A percentile compares a stretch with the other conserved stretches of the same genome.
phyloP scores from a whole-genome alignment of 1,140 invertebrate species.

The Adelges cooleyi region DNA sequence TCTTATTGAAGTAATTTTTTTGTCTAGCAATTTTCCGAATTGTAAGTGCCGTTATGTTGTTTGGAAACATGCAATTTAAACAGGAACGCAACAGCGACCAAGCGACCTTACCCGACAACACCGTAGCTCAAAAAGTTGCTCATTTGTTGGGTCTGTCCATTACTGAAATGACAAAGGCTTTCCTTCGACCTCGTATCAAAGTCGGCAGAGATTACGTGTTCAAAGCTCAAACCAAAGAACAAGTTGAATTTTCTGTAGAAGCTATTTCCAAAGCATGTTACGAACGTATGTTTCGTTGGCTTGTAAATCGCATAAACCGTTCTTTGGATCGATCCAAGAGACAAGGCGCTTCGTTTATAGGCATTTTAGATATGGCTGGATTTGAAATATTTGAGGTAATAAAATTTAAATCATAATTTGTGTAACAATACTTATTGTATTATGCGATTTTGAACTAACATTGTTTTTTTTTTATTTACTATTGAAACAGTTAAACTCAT shows the following conservation, averaged over 20 bases:
- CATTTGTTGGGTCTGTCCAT: conserved; percentile 88
- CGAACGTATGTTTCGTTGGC: conserved; percentile 97
- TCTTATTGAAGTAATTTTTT: not conserved
- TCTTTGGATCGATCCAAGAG: conserved; percentile 94
- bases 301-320: conserved; percentile 91
- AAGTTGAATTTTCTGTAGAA: conserved; percentile 97
- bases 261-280: conserved; percentile 98
- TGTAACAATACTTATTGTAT: not conserved
- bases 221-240: conserved; percentile 98
- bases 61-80: conserved; percentile 97
- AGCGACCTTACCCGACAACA: conserved; percentile 95
- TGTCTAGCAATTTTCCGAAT: conserved; percentile 80
- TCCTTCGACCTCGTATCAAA: conserved; percentile 89
- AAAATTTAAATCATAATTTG: not conserved
- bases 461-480: conserved; percentile 33
- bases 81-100: conserved; percentile 98
- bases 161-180: conserved; percentile 95
- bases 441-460: conserved; percentile 33
- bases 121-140: conserved; percentile 89
- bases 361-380: conserved; percentile 98
- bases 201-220: conserved; percentile 97
- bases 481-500: conserved; percentile 87
- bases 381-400: conserved; percentile 94
- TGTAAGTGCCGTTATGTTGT: conserved; percentile 87
- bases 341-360: conserved; percentile 97